Conservation (phyloP, 2,113 vertebrate species). For the Tyrannus savana region DNA sequence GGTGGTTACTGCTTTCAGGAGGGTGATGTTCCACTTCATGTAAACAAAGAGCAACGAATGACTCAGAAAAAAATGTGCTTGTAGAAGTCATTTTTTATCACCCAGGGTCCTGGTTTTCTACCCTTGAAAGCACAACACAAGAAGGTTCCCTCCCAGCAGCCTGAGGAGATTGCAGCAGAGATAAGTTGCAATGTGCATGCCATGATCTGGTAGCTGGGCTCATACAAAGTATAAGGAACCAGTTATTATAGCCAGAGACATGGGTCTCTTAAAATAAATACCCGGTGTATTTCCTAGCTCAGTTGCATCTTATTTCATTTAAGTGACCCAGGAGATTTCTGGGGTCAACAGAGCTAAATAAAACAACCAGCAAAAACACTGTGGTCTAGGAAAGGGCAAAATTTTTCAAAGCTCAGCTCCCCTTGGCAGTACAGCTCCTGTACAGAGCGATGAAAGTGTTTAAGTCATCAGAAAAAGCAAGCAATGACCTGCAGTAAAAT, state of each 20-base stretch:
- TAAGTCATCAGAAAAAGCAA: constrained; percentile 28
- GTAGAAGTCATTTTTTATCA: neutral
- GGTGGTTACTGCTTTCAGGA: neutral
- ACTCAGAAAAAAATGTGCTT: neutral
- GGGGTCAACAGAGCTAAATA: constrained; percentile 29
- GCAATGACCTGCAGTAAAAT: constrained; percentile 31
- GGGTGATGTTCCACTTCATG: neutral
- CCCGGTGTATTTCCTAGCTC: neutral
- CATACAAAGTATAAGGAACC: neutral
- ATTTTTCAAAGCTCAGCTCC: neutral
- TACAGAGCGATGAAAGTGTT: neutral
- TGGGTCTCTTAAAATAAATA: neutral
- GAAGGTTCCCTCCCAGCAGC: neutral
- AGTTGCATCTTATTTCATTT: neutral
- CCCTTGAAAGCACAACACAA: constrained; percentile 3
- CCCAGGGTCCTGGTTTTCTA: neutral
- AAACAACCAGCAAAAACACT: constrained; percentile 14
- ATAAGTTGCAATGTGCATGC: neutral
- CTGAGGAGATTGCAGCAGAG: neutral
- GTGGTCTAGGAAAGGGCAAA: neutral
- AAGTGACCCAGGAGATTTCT: constrained; percentile 11
- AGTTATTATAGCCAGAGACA: neutral
- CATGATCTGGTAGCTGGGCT: neutral
- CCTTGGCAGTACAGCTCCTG: rapidly evolving
- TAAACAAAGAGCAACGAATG: neutral